Percentiles rank a stretch among this genome's conserved stretches.
Conservation (phyloP, 1,140 invertebrate genomes). For the Heliconius nattereri region DNA sequence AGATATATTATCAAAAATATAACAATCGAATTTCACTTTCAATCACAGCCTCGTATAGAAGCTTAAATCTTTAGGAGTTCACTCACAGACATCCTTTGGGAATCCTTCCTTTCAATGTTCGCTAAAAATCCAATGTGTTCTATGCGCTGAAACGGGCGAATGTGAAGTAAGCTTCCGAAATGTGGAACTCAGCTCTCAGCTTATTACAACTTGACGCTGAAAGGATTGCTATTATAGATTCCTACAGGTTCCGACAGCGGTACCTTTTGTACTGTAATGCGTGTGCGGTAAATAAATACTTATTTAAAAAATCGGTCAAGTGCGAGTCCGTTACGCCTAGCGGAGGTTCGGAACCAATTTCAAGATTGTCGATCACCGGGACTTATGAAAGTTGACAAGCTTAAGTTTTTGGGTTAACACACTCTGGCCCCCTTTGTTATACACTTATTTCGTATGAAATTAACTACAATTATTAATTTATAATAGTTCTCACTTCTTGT, state of each 20-base stretch:
- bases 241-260: slow-evolving; percentile 24
- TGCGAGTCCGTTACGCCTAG: no score
- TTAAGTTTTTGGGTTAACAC: no score
- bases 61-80: slow-evolving; percentile 55
- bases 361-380: no score
- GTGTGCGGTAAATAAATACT: not conserved
- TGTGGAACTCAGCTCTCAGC: slow-evolving; percentile 47
- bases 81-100: slow-evolving; percentile 55
- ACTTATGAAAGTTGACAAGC: no score
- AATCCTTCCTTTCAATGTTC: slow-evolving; percentile 50
- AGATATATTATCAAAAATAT: not conserved
- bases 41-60: slow-evolving; percentile 44
- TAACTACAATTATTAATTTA: no score
- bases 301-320: no score
- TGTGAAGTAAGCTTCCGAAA: slow-evolving; percentile 44
- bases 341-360: no score
- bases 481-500: no score
- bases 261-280: not conserved
- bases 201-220: slow-evolving; percentile 45
- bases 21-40: slow-evolving; percentile 18
- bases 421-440: no score
- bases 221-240: slow-evolving; percentile 44
- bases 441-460: no score
- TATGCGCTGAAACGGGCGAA: slow-evolving; percentile 38
- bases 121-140: slow-evolving; percentile 62